phyloP scores from a whole-genome alignment of 2,888 invertebrate genomes.

The Atrina japonica region DNA sequence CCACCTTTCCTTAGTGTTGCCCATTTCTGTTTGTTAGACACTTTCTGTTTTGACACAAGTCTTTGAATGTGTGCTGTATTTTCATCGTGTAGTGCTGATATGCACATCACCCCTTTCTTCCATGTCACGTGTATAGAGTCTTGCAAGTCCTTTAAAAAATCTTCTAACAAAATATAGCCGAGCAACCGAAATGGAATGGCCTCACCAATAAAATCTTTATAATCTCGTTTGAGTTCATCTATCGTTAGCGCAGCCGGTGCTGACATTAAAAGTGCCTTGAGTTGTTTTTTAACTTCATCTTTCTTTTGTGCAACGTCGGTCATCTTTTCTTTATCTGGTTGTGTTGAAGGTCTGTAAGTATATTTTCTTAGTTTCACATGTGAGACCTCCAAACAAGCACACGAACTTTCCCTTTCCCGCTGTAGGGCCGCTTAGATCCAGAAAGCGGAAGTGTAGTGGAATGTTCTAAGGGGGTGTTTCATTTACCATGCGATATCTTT shows the following conservation, averaged over 20 bases:
- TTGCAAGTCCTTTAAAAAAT: conserved; percentile 61
- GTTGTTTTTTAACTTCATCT: conserved; percentile 61
- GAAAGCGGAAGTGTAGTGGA: too few relatives aligned
- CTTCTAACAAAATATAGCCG: conserved; percentile 64
- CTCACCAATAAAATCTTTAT: conserved; percentile 60
- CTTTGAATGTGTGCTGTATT: conserved; percentile 69
- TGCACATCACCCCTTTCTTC: conserved; percentile 58
- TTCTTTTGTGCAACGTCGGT: conserved; percentile 50
- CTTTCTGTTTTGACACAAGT: conserved; percentile 68
- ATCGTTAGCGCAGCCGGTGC: conserved; percentile 67
- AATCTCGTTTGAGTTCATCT: conserved; percentile 64
- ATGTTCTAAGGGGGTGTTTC: too few relatives aligned
- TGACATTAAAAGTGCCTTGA: conserved; percentile 68
- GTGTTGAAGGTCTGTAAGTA: background rate
- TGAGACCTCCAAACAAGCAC: background rate
- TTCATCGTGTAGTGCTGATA: conserved; percentile 62
- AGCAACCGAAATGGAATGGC: conserved; percentile 61
- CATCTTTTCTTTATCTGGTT: conserved; percentile 43
- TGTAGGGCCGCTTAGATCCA: background rate
- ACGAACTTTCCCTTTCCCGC: background rate
- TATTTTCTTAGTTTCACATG: background rate
- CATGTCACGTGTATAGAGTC: conserved; percentile 63
- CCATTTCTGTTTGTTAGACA: conserved; percentile 59
- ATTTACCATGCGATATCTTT: too few relatives aligned
- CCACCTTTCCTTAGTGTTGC: conserved; percentile 47